Percentiles rank a stretch among this genome's conserved stretches.
Evolutionary conservation across 2,797 vertebrate species (phyloP).

Genomic region (Hemitrygon akajei): DNA sequence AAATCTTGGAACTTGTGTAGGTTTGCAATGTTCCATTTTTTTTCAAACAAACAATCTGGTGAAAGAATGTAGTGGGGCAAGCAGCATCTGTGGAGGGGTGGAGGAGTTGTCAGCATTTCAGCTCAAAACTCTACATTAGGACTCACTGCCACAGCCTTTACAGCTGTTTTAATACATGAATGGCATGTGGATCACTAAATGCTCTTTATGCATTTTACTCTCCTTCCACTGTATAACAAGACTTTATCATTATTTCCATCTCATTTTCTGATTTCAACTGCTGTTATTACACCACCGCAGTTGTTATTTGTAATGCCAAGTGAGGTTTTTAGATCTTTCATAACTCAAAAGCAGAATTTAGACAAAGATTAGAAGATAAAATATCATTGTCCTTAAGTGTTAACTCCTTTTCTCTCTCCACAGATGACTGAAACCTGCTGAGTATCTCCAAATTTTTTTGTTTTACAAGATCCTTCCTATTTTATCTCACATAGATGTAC

Average conservation of each 20-base stretch:
- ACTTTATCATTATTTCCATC: not conserved
- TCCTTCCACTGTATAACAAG: not conserved
- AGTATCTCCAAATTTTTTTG: no score
- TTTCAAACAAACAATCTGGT: not conserved
- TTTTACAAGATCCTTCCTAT: no score
- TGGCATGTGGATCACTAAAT: not conserved
- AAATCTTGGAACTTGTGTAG: not conserved
- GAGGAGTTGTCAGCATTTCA: no score
- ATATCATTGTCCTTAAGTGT: no score
- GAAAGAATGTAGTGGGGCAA: no score
- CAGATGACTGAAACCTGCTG: no score
- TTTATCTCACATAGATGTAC: no score
- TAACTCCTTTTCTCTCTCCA: no score
- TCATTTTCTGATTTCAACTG: not conserved
- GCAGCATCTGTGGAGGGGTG: no score
- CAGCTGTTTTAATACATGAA: not conserved
- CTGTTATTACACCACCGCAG: not conserved
- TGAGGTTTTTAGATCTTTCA: not conserved
- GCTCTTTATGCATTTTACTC: not conserved
- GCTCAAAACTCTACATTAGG: no score
- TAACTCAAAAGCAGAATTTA: not conserved
- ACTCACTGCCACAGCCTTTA: not conserved
- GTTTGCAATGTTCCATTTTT: not conserved
- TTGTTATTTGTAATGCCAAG: not conserved
- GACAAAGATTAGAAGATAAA: not conserved